Percentiles rank a stretch among this genome's conserved stretches.
Conservation (phyloP, 2,888 invertebrate genomes). For the Nemurella pictetii region DNA sequence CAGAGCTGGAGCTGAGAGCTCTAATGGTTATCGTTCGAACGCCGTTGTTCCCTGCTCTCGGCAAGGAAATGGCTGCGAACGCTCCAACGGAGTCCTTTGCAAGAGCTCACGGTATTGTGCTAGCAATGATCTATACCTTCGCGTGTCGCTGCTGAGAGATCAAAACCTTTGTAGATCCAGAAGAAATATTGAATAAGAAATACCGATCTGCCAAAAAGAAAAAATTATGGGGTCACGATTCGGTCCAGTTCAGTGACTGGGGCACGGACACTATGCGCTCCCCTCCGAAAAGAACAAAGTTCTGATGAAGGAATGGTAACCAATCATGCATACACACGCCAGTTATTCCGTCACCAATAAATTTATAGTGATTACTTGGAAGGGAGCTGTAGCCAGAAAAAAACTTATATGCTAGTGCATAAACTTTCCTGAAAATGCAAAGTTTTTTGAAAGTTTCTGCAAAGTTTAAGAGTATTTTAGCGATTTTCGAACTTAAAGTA, state of each 20-base stretch:
- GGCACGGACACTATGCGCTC: not conserved
- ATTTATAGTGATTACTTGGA: not conserved
- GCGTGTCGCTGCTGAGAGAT: not conserved
- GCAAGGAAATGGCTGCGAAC: not conserved
- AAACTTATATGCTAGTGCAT: not conserved
- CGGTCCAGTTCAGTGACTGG: not conserved
- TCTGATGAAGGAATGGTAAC: not conserved
- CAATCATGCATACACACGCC: not conserved
- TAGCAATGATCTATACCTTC: not conserved
- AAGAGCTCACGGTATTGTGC: not conserved
- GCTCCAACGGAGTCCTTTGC: not conserved
- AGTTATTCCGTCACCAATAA: not conserved
- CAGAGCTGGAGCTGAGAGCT: not conserved
- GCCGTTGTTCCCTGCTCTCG: too few relatives aligned
- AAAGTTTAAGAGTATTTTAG: not conserved
- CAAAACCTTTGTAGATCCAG: not conserved
- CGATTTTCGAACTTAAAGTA: not conserved
- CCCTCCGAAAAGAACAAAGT: too few relatives aligned
- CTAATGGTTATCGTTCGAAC: not conserved
- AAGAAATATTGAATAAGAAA: not conserved
- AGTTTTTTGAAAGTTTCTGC: not conserved
- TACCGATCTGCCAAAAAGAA: not conserved
- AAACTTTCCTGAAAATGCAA: not conserved
- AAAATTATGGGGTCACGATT: not conserved
- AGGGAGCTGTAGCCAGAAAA: not conserved